Evolutionary conservation across 2,113 vertebrate genomes (phyloP), one percentile per base, ranked within the genome.

Genomic region (Ammodramus savannarum): DNA sequence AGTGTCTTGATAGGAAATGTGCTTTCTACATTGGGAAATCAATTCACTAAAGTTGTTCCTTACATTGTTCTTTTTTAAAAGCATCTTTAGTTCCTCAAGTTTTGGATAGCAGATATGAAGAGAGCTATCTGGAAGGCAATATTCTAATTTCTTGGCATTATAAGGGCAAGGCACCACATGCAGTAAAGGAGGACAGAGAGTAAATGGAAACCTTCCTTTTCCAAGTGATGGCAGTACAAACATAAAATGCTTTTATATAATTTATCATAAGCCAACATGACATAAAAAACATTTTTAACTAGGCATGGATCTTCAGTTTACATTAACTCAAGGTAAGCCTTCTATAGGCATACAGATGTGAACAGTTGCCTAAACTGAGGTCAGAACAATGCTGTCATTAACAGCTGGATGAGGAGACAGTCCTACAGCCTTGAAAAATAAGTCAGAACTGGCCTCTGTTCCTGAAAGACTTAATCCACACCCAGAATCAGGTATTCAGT

Each of bases 1-100:
- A 67, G 86, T 44, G 19, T 8, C 23, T 62, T 62, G 65, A 90
- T 73, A 31, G 83, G 39, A 82, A 90, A 81, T 66, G 43, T 43
- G 51, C 77, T 94, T 85, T 73, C 59, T 73, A 58, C 29, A 71
- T 17, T 36, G 52, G 71, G 85, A 93, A 91, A 94, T 94, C 72
- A 79, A 92, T 85, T 90, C 11, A 32, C 83, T 94, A 22, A 49
- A 16, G 25, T 44, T 85, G 32, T 32, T 72, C 65, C 57, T 75
- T 58, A 32, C 26, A 13, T 19, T n/a, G 23, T 39, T 68, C 20
- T 63, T 77, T 58, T 63, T 51, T n/a, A 52, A 68, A 73, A 55
- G 11, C 7, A 62, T 55, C 38, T 75, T 87, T 75, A 51, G 46
- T 63, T 75, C 32, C 51, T 31, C 5, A 51, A 67, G 58, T 96